Percentiles rank a stretch among this genome's conserved stretches.
Evolutionary conservation across 2,797 vertebrate genomes (phyloP).

Genomic region (Smutsia gigantea): DNA sequence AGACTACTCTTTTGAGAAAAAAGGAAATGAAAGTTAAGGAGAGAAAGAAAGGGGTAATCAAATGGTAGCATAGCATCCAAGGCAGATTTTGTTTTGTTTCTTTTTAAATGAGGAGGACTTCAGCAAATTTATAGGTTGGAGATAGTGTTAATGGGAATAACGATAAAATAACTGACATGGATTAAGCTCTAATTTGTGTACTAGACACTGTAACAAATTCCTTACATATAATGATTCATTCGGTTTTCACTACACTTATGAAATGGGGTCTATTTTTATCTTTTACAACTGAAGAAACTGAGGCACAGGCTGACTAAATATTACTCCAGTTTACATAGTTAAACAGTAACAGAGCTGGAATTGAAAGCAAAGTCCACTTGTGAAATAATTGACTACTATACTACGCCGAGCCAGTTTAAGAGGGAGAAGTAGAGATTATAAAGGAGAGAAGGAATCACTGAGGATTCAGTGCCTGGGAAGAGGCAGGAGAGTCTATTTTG

Average conservation of each 20-base stretch:
- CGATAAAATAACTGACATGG: neutral
- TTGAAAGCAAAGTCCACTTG: conserved; percentile 29
- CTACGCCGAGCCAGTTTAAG: neutral
- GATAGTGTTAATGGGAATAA: neutral
- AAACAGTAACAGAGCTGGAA: neutral
- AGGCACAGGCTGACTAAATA: neutral
- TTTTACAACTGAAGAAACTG: neutral
- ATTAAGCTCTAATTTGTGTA: neutral
- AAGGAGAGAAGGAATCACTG: neutral
- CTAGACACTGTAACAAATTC: neutral
- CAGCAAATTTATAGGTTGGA: conserved; percentile 1
- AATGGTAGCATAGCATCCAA: neutral
- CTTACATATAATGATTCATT: neutral
- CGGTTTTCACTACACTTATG: neutral
- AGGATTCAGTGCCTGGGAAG: neutral
- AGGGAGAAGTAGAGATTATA: neutral
- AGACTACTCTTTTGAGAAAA: neutral
- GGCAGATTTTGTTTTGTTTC: neutral
- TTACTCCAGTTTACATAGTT: conserved; percentile 11
- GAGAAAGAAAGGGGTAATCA: neutral
- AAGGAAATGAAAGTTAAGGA: neutral
- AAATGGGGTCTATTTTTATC: neutral
- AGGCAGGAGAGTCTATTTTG: neutral
- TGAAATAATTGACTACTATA: neutral
- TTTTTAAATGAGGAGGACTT: neutral